These are phyloP conservation scores for Caerostris extrusa DNA, from an alignment of 1,140 invertebrate species.

Conservation along the genomic window DNA sequence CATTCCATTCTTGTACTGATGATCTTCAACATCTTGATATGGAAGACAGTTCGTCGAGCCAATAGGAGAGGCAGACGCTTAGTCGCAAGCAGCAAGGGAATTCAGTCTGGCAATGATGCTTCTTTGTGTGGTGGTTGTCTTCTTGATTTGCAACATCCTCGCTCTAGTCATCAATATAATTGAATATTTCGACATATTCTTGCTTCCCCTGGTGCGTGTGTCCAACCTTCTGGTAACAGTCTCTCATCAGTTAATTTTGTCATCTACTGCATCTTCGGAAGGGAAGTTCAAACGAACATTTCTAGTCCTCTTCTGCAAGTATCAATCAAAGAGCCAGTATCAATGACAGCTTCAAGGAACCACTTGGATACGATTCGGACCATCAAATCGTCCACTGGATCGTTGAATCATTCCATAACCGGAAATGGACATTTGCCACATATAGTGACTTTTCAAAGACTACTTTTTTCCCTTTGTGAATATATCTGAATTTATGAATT, in stretches of 20 bases:
- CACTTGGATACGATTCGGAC: constrained; percentile 73
- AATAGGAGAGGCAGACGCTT: constrained; percentile 90
- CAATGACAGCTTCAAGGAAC: constrained; percentile 74
- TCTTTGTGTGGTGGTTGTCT: constrained; percentile 95
- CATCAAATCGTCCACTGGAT: constrained; percentile 66
- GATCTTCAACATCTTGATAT: constrained; percentile 94
- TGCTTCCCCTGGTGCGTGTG: constrained; percentile 77
- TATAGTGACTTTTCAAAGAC: background rate
- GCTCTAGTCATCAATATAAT: constrained; percentile 94
- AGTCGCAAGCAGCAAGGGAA: constrained; percentile 90
- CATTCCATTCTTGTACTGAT: constrained; percentile 92
- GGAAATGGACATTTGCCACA: constrained; percentile 69
- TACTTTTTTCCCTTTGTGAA: background rate
- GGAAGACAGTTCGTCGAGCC: constrained; percentile 85
- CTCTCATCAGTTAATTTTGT: constrained; percentile 98
- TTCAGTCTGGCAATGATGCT: constrained; percentile 96
- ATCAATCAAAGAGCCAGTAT: constrained; percentile 10
- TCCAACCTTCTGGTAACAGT: constrained; percentile 95
- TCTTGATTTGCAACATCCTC: constrained; percentile 94
- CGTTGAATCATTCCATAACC: constrained; percentile 63
- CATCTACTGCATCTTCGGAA: constrained; percentile 97
- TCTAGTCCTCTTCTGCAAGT: constrained; percentile 69
- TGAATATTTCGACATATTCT: constrained; percentile 84
- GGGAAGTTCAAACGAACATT: constrained; percentile 88
- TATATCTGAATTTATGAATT: too few species aligned